phyloP scores from a whole-genome alignment of 2,113 vertebrate species.

The Cyprinodon brontotheroides region DNA sequence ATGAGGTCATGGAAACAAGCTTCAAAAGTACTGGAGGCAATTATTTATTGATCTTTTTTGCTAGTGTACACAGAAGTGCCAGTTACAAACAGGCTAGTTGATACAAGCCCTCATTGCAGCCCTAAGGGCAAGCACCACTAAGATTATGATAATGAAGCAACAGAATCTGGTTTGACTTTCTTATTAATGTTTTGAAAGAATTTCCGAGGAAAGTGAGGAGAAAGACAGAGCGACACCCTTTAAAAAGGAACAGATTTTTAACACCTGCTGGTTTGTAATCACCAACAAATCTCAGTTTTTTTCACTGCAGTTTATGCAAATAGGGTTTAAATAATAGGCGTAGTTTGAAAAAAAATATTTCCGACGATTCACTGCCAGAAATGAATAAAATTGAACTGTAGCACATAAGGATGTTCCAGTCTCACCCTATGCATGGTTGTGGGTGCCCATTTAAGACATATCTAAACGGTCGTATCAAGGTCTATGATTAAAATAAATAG shows the following conservation, averaged over 20 bases:
- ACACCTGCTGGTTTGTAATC: too few species aligned
- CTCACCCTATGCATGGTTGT: not conserved
- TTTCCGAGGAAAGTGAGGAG: not conserved
- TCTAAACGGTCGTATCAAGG: too few species aligned
- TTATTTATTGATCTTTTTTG: not conserved
- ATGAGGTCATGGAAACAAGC: not conserved
- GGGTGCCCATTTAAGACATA: too few species aligned
- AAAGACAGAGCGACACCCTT: not conserved
- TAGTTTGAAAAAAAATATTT: not conserved
- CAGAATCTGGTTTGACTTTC: not conserved
- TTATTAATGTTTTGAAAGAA: conserved; percentile 1
- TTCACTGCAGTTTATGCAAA: not conserved
- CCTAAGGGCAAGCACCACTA: not conserved
- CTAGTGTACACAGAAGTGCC: not conserved
- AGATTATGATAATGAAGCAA: not conserved
- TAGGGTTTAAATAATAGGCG: not conserved
- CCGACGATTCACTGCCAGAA: not conserved
- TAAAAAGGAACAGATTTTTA: not conserved
- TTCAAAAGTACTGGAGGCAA: not conserved
- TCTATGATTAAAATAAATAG: too few species aligned
- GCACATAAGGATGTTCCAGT: not conserved
- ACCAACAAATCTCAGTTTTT: too few species aligned
- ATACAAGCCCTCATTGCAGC: not conserved
- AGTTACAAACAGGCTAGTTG: not conserved
- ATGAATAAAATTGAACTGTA: not conserved